Conservation (phyloP, 2,888 invertebrate genomes). For the Melipona beecheii region DNA sequence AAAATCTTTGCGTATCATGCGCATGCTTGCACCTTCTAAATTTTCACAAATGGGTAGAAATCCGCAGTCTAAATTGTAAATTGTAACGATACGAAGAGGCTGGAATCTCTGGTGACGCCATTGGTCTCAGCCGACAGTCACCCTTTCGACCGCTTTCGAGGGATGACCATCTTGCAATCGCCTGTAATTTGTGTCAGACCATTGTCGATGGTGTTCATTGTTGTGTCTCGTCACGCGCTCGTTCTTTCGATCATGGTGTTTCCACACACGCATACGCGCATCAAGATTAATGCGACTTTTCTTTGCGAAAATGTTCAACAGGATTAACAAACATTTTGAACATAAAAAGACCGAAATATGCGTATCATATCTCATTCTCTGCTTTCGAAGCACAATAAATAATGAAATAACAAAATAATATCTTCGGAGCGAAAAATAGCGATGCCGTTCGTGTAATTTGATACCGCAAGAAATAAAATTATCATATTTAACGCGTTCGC, state of each 20-base stretch:
- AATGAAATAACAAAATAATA: neutral
- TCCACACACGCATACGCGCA: neutral
- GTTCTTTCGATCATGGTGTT: slow-evolving; percentile 25
- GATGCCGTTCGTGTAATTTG: neutral
- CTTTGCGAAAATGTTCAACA: neutral
- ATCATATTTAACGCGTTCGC: neutral
- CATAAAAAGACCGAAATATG: neutral
- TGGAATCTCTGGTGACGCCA: slow-evolving; percentile 37
- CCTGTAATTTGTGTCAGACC: slow-evolving; percentile 81
- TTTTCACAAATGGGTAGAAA: too few relatives aligned
- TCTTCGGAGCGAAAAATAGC: neutral
- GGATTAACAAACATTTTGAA: neutral
- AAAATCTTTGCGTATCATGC: too few relatives aligned
- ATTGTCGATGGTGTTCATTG: slow-evolving; percentile 79
- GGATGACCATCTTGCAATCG: slow-evolving; percentile 72
- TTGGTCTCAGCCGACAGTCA: slow-evolving; percentile 73
- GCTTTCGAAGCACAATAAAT: neutral
- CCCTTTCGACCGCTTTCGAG: slow-evolving; percentile 72
- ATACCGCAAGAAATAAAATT: neutral
- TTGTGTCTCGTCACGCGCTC: slow-evolving; percentile 69
- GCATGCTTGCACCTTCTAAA: too few relatives aligned
- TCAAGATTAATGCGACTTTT: neutral
- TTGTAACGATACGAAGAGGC: too few relatives aligned
- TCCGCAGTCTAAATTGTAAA: too few relatives aligned
- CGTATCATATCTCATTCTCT: neutral